These are phyloP conservation scores for Calephelis nemesis DNA, from an alignment of 1,140 invertebrate species.

Conservation along the genomic window DNA sequence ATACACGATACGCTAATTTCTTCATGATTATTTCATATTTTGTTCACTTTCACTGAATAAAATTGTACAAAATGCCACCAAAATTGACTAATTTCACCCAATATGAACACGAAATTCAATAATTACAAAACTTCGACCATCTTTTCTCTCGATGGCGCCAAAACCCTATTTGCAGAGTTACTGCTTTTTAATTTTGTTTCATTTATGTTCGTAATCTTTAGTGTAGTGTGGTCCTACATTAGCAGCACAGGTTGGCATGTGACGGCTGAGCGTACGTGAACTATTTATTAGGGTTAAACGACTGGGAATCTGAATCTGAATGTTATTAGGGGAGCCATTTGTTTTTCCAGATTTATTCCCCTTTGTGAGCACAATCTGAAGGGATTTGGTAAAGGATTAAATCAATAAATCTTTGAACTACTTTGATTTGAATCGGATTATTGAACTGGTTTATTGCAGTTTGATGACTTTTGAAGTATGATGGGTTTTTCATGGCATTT, in stretches of 20 bases:
- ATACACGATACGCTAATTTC: too few relatives aligned
- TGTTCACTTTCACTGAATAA: too few relatives aligned
- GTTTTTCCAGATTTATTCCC: slow-evolving; percentile 2
- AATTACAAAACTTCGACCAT: too few relatives aligned
- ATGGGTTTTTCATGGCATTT: background rate
- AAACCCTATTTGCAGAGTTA: too few relatives aligned
- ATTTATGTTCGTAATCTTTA: too few relatives aligned
- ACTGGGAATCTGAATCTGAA: slow-evolving; percentile 12
- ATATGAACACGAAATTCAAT: too few relatives aligned
- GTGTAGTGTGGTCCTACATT: background rate
- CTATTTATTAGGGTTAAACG: slow-evolving; percentile 16
- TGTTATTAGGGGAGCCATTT: slow-evolving; percentile 13
- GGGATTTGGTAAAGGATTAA: slow-evolving; percentile 13
- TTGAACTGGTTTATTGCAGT: background rate
- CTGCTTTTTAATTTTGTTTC: too few relatives aligned
- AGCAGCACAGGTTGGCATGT: background rate
- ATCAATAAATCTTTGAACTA: slow-evolving; percentile 1
- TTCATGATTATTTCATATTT: too few relatives aligned
- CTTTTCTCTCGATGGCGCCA: too few relatives aligned
- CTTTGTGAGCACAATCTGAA: slow-evolving; percentile 15
- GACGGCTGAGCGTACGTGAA: slow-evolving; percentile 4
- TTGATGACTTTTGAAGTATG: background rate
- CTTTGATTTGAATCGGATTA: background rate
- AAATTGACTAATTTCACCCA: too few relatives aligned
- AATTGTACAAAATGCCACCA: too few relatives aligned